phyloP scores from a whole-genome alignment of 2,113 vertebrate species.

The Otolemur garnettii region DNA sequence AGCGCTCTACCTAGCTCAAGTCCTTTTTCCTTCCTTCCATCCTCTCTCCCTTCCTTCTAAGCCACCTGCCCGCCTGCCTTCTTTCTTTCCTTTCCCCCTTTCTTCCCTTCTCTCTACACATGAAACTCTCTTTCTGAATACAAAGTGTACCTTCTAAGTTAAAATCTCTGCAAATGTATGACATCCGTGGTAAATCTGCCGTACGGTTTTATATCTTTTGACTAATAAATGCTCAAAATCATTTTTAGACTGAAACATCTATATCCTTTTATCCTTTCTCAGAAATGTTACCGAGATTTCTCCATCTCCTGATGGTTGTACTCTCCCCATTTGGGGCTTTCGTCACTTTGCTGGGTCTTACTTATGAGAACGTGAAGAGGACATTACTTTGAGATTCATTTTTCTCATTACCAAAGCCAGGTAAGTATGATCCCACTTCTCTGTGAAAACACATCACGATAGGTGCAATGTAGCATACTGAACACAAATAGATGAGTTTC shows the following conservation, averaged over 20 bases:
- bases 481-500: neutral
- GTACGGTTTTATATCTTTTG: neutral
- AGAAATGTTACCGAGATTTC: neutral
- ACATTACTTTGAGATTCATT: neutral
- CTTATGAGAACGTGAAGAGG: neutral
- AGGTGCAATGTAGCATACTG: neutral
- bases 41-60: too few species aligned
- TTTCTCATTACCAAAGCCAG: conserved; percentile 14
- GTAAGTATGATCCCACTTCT: neutral
- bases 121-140: neutral
- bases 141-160: neutral
- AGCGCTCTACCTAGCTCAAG: neutral
- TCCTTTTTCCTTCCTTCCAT: neutral
- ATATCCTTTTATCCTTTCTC: neutral
- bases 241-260: neutral
- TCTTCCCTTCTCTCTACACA: neutral
- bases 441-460: neutral
- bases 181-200: neutral
- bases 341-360: neutral
- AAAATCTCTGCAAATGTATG: conserved; percentile 3
- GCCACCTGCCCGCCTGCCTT: fast-evolving
- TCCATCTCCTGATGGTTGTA: neutral
- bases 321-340: neutral
- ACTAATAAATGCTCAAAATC: neutral
- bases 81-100: neutral